Evolutionary conservation across 2,113 vertebrate species (phyloP), one percentile per base, ranked within the genome.

Genomic region (Calidris pygmaea): DNA sequence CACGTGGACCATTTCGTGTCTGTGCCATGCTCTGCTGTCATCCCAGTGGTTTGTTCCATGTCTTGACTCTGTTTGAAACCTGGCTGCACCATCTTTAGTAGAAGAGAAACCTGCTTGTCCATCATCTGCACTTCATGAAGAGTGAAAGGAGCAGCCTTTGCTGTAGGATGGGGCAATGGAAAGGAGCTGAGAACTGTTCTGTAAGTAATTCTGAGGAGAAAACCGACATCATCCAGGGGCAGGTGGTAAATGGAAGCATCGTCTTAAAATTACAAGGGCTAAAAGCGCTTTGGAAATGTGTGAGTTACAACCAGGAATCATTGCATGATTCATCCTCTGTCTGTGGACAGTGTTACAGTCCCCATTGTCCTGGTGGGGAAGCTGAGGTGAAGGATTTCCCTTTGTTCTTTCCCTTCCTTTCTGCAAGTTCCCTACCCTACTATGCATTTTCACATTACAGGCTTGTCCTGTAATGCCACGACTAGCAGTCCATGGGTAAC

Each of bases 361-460:
- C 48, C 66, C 1, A 3, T 63, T 89, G 62, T 65, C 74, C 41
- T 45, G 55, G 26, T 5, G 11, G 18, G 29, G 50, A 29, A 66
- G 59, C 41, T 16, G 50, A 34, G 27, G 35, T 32, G 56, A 47
- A 48, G 58, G 5, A 43, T 82, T 87, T 72, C 29, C 41, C 23
- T 74, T 89, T 12, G 0, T 66, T 71, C 32, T 74, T 53, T 27
- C 50, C 34, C 3, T 73, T n/a, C 12, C 30, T 76, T 80, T 24
- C 62, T 20, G 9, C 35, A 68, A 13, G 30, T 78, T 81, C n/a
- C 26, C 41, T 47, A 5, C 11, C 23, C 37, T 59, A 2, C 18
- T 26, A 1, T 2, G 22, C 0, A 0, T 32, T 86, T 24, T 48
- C 17, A 1, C n/a, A n/a, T n/a, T n/a, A n/a, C n/a, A n/a, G n/a